Conservation (phyloP, 2,113 vertebrate genomes). For the Protobothrops mucrosquamatus region DNA sequence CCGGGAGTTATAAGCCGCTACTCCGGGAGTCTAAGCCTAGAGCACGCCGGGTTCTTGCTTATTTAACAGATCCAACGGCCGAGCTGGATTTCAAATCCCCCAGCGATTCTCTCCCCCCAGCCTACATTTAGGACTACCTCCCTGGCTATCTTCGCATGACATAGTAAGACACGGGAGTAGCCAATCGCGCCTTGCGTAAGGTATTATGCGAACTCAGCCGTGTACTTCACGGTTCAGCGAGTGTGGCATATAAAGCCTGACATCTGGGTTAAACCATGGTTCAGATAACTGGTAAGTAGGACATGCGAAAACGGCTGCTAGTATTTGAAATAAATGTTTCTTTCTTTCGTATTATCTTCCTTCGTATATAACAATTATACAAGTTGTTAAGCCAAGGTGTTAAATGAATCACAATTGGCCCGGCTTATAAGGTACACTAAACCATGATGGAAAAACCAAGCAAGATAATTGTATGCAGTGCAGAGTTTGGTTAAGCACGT, state of each 20-base stretch:
- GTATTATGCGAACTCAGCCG: background rate
- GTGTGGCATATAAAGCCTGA: background rate
- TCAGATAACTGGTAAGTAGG: background rate
- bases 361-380: background rate
- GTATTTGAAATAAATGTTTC: background rate
- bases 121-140: background rate
- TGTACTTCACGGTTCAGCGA: background rate
- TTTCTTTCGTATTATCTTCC: background rate
- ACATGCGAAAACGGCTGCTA: background rate
- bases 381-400: background rate
- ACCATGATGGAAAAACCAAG: background rate
- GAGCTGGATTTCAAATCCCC: background rate
- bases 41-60: background rate
- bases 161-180: background rate
- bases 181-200: background rate
- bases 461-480: background rate
- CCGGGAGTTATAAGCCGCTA: background rate
- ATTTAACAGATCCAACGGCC: background rate
- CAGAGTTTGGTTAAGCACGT: background rate
- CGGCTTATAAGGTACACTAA: background rate
- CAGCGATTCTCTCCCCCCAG: background rate
- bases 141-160: background rate
- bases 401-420: background rate
- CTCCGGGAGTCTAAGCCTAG: background rate
- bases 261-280: background rate